Evolutionary conservation across 2,888 invertebrate species (phyloP).

Genomic region (Apodemia duryi): DNA sequence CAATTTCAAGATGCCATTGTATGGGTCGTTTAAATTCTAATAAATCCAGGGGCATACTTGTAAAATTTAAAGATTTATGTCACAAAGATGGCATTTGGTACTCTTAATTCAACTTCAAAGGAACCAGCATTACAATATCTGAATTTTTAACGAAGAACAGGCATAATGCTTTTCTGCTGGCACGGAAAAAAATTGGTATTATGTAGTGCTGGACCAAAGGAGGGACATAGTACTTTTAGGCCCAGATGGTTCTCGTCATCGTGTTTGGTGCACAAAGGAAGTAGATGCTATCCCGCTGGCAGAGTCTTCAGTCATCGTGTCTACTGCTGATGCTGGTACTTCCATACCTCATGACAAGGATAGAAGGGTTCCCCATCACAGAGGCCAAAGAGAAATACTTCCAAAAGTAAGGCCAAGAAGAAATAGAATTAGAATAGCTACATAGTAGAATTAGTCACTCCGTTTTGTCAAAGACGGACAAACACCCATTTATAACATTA

Average conservation of each 20-base stretch:
- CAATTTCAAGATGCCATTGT: neutral
- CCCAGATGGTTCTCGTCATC: neutral
- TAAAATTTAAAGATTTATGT: neutral
- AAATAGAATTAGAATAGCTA: no score
- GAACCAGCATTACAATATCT: no score
- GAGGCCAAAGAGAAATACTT: neutral
- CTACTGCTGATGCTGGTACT: neutral
- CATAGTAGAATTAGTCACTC: no score
- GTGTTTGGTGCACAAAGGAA: neutral
- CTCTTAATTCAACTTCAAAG: no score
- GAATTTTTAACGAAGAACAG: no score
- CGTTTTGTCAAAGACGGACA: no score
- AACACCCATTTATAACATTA: no score
- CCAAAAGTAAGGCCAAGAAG: neutral
- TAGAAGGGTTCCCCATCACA: neutral
- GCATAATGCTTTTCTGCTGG: neutral
- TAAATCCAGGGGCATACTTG: neutral
- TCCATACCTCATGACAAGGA: neutral
- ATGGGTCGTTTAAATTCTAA: neutral
- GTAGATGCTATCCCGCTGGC: neutral
- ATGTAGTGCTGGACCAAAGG: neutral
- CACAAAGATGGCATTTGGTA: no score
- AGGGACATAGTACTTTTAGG: neutral
- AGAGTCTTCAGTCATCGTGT: neutral
- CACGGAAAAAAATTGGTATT: neutral